These are phyloP conservation scores for Palythoa grandiflora DNA, from an alignment of 92 coral and sea anemone species.

Conservation along the genomic window DNA sequence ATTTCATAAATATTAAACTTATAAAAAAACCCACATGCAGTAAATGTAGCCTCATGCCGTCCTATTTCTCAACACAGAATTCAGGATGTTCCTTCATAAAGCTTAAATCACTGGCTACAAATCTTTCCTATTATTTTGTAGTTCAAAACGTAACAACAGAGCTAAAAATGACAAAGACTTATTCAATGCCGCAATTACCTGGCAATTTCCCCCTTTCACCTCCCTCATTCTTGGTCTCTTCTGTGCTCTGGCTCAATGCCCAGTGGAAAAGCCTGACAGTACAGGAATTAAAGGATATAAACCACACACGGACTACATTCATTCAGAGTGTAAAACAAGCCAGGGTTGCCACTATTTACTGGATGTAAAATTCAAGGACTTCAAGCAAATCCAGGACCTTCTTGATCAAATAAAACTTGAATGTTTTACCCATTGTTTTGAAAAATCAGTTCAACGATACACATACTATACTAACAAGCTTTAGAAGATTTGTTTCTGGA, in stretches of 20 bases:
- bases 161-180: not conserved
- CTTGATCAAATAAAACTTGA: too few species aligned
- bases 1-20: not conserved
- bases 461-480: too few species aligned
- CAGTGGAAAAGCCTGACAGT: conserved; percentile 67
- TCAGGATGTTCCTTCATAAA: conserved; percentile 12
- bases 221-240: conserved; percentile 44
- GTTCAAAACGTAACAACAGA: too few species aligned
- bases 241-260: conserved; percentile 70
- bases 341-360: too few species aligned
- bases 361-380: too few species aligned
- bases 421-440: too few species aligned
- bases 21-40: not conserved
- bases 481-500: too few species aligned
- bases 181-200: conserved; percentile 42
- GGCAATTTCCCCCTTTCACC: conserved; percentile 54
- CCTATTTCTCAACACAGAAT: conserved; percentile 45
- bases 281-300: not conserved
- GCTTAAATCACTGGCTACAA: conserved; percentile 37
- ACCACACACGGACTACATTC: not conserved
- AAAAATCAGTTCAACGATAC: too few species aligned
- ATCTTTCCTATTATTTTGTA: not conserved
- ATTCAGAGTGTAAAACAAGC: too few species aligned
- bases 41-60: conserved; percentile 44
- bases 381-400: too few species aligned